Percentiles rank a stretch among this genome's conserved stretches.
Evolutionary conservation across 1,140 invertebrate species (phyloP).

Genomic region (Zaprionus tsacasi): DNA sequence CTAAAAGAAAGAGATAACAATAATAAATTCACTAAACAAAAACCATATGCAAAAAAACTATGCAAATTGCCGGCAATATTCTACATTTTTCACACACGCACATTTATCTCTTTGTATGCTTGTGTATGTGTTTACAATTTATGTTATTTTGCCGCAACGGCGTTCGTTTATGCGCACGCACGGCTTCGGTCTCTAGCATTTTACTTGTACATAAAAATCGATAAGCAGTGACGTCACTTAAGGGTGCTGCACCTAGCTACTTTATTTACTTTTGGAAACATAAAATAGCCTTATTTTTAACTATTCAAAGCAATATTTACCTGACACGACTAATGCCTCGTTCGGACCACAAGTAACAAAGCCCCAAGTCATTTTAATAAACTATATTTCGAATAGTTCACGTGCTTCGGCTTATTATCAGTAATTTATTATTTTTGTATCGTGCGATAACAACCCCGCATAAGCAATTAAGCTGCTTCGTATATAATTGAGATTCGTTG

Average conservation of each 20-base stretch:
- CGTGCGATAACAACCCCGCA: constrained; percentile 18
- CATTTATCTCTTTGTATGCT: background rate
- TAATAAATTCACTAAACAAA: background rate
- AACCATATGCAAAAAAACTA: background rate
- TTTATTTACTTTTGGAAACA: constrained; percentile 30
- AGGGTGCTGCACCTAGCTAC: constrained; percentile 45
- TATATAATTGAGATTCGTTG: constrained; percentile 13
- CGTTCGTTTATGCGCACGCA: constrained; percentile 54
- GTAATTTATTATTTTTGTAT: background rate
- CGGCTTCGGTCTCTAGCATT: constrained; percentile 39
- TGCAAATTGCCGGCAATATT: constrained; percentile 2
- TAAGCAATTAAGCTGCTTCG: background rate
- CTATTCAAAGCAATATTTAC: constrained; percentile 86
- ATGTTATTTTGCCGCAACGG: constrained; percentile 32
- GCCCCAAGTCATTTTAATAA: constrained; percentile 91
- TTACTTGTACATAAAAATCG: constrained; percentile 71
- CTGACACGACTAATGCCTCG: constrained; percentile 98
- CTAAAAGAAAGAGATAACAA: constrained; percentile 84
- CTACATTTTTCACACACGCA: background rate
- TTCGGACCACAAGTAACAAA: constrained; percentile 99
- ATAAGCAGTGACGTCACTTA: constrained; percentile 70
- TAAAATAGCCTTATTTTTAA: constrained; percentile 17
- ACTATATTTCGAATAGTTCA: constrained; percentile 23
- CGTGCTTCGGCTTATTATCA: constrained; percentile 6
- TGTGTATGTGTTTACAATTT: constrained; percentile 10